phyloP scores from a whole-genome alignment of 2,797 vertebrate genomes.

The Nasua narica region DNA sequence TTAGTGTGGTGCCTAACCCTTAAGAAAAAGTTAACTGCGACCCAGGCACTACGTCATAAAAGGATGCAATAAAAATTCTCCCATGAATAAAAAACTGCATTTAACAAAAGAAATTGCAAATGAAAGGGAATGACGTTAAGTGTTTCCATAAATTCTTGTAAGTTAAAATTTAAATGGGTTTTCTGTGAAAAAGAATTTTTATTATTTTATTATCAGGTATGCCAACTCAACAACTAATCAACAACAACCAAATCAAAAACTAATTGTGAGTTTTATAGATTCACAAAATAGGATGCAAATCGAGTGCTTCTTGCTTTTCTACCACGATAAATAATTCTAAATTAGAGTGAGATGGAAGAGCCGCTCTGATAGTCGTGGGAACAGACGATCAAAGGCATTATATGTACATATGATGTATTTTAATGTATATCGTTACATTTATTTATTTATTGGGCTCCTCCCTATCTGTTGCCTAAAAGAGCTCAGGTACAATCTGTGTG shows the following conservation, averaged over 20 bases:
- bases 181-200: constrained; percentile 6
- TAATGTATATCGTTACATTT: background rate
- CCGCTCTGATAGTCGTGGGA: background rate
- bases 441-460: background rate
- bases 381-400: background rate
- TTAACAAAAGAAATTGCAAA: constrained; percentile 1
- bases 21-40: background rate
- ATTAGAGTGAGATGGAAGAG: background rate
- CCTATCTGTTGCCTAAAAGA: background rate
- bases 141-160: background rate
- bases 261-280: background rate
- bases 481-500: background rate
- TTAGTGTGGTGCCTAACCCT: background rate
- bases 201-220: constrained; percentile 23
- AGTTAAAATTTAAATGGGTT: background rate
- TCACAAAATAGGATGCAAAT: background rate
- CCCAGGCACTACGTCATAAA: background rate
- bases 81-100: background rate
- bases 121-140: background rate
- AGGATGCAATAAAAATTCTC: background rate
- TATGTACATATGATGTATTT: background rate
- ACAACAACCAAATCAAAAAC: background rate
- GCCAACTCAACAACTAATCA: background rate
- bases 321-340: background rate
- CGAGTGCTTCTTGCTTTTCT: background rate